phyloP scores from a whole-genome alignment of 2,888 invertebrate genomes.

The Agrotis puta region DNA sequence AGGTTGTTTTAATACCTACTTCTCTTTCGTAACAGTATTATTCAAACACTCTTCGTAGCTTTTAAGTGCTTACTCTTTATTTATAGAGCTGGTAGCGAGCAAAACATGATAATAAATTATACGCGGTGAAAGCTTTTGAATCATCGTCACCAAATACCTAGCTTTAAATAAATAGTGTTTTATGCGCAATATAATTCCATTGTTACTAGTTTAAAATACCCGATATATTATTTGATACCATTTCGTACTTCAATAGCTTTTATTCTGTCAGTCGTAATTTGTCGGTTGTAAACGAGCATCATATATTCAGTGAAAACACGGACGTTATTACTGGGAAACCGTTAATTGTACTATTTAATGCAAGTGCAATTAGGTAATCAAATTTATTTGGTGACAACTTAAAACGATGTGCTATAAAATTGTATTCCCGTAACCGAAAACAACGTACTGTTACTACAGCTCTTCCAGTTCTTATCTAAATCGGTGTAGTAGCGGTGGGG shows the following conservation, averaged over 20 bases:
- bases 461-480: slow-evolving; percentile 25
- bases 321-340: slow-evolving; percentile 28
- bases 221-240: slow-evolving; percentile 55
- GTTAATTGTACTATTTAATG: slow-evolving; percentile 41
- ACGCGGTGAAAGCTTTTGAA: slow-evolving; percentile 56
- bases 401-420: not conserved
- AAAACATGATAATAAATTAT: slow-evolving; percentile 69
- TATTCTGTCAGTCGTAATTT: slow-evolving; percentile 50
- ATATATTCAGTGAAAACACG: slow-evolving; percentile 45
- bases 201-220: slow-evolving; percentile 39
- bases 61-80: slow-evolving; percentile 67
- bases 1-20: slow-evolving; percentile 40
- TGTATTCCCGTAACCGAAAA: not conserved
- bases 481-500: slow-evolving; percentile 14
- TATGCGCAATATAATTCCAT: slow-evolving; percentile 39
- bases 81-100: slow-evolving; percentile 57
- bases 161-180: slow-evolving; percentile 35
- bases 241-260: slow-evolving; percentile 46
- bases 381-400: not conserved
- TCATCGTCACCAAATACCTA: slow-evolving; percentile 60
- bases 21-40: slow-evolving; percentile 50
- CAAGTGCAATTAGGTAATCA: slow-evolving; percentile 22
- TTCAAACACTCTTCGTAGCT: slow-evolving; percentile 53
- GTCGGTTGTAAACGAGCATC: slow-evolving; percentile 42
- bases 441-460: slow-evolving; percentile 12